Base-by-base conservation (phyloP, 1,140 invertebrate genomes). In the Hesperophylax magnus region DNA sequence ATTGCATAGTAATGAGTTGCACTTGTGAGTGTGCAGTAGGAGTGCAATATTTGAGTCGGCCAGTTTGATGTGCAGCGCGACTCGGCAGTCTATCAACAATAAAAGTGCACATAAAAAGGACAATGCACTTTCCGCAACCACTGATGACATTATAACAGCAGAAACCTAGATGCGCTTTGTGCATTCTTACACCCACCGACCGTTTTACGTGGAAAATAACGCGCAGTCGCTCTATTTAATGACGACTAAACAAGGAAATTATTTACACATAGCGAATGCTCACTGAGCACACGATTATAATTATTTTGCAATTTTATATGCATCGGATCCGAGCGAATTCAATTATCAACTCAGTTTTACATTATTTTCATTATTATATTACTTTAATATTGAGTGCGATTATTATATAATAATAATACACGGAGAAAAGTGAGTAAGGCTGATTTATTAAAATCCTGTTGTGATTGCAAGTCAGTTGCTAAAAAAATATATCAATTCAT, bases 121-220 rank as follows among this genome's bases (percentile, higher is more conserved):
- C 79, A 76, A 81, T 81, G 79, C 79, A 81, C 79, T 81, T 81
- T 81, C 67, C 71, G 79, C 79, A 75, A 65, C 60, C 71, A 63
- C 54, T 63, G 60, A 75, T 74, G 79, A 80, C 79, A 80, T 80
- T 80, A 71, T 80, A 75, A 74, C 53, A 53, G 56, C 47, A 15
- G 71, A 71, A 63, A 63, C 54, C 79, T 74, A 74, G 79, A 78
- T 78, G 76, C 76, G 76, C 60, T 61, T 22, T 52, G 61, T 78
- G 76, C 76, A 78, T 67, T 61, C 60, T 18, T 52, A 34, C 52
- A 56, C 71, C 71, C 54, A 75, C 71, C 20, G 53, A 14, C 18
- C 71, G 22, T 27, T 18, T 18, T 27, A 27, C 22, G 52, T n/a
- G 52, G 47, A 11, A 56, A 75, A 71, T 52, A 71, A 39, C 39